Evolutionary conservation across 2,797 vertebrate species (phyloP).

Genomic region (Gila robusta): DNA sequence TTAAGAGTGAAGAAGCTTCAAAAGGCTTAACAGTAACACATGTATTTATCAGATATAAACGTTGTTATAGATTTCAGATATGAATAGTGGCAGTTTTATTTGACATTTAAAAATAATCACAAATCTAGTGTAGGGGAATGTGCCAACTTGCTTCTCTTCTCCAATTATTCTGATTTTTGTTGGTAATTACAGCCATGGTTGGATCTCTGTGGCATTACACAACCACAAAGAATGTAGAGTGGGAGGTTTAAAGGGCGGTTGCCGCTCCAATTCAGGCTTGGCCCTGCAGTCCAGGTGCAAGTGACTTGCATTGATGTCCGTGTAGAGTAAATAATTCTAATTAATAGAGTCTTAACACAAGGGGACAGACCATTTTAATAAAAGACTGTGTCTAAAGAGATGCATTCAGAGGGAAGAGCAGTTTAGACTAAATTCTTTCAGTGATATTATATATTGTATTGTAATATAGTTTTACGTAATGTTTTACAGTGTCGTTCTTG

Average conservation of each 20-base stretch:
- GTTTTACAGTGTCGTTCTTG: background rate
- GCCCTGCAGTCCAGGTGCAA: slow-evolving; percentile 67
- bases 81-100: slow-evolving; percentile 21
- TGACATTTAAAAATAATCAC: slow-evolving; percentile 48
- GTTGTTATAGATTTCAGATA: background rate
- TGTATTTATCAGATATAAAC: background rate
- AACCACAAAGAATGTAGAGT: slow-evolving; percentile 81
- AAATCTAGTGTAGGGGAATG: slow-evolving; percentile 49
- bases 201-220: slow-evolving; percentile 70
- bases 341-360: slow-evolving; percentile 33
- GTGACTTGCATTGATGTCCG: slow-evolving; percentile 62
- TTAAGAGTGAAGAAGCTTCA: background rate
- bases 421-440: background rate
- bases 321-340: slow-evolving; percentile 59
- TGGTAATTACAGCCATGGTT: slow-evolving; percentile 75
- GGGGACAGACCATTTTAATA: slow-evolving; percentile 14
- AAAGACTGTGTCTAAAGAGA: background rate
- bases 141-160: slow-evolving; percentile 68
- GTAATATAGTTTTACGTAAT: background rate
- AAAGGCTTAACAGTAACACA: background rate
- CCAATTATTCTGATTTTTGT: slow-evolving; percentile 71
- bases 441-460: background rate
- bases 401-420: background rate
- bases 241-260: slow-evolving; percentile 74
- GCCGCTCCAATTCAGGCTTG: slow-evolving; percentile 64